phyloP scores from a whole-genome alignment of 2,797 vertebrate genomes.

The Diglossa cyanea region DNA sequence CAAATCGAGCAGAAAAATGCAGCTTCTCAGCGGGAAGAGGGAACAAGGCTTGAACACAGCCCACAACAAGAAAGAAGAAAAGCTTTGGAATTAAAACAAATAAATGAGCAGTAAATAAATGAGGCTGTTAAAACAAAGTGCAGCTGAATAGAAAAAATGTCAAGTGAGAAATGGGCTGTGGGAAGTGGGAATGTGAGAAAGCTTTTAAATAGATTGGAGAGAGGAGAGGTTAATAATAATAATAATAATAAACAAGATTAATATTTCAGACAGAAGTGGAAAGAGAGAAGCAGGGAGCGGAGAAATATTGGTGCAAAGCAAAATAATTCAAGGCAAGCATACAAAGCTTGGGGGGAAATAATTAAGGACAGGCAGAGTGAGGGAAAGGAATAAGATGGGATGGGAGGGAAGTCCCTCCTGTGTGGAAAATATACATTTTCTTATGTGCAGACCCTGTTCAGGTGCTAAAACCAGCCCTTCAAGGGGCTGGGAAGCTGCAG shows the following conservation, averaged over 20 bases:
- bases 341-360: background rate
- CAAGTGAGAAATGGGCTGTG: conserved; percentile 35
- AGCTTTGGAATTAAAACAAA: conserved; percentile 31
- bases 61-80: background rate
- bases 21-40: background rate
- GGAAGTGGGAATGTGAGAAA: conserved; percentile 43
- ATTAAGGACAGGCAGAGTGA: background rate
- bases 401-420: background rate
- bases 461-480: background rate
- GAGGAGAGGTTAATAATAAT: conserved; percentile 33
- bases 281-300: background rate
- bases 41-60: background rate
- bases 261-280: conserved; percentile 38
- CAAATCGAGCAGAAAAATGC: conserved; percentile 10
- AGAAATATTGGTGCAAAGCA: background rate
- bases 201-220: conserved; percentile 49
- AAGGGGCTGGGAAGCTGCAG: background rate
- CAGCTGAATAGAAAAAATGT: background rate
- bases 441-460: background rate
- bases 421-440: background rate
- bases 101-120: conserved; percentile 43
- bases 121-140: conserved; percentile 4
- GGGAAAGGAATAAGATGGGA: background rate
- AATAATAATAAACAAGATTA: conserved; percentile 40
- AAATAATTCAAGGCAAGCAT: conserved; percentile 19